Base-by-base conservation (phyloP, 1,140 invertebrate species). In the Microplitis mediator region DNA sequence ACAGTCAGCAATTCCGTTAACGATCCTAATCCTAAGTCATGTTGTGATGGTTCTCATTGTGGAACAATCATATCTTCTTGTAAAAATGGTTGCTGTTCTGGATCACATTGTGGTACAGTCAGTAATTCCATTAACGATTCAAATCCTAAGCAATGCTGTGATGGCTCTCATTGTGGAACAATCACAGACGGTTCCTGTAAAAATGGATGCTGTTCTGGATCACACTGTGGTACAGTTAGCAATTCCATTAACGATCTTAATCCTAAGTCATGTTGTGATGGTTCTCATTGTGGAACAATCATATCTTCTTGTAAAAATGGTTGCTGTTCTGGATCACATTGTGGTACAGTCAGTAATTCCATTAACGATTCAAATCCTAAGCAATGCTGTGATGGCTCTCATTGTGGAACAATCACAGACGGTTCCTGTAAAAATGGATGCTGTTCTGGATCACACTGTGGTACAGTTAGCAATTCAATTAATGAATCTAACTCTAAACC, bases 341-440 rank as follows among this genome's bases (percentile, higher is more conserved):
- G 64, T 35, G 64, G 51, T 9, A 67, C 64, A 8, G 8, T 4
- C 13, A 54, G 13, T 8, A 32, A 39, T 32, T 67, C 51, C 23
- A 31, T 11, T 11, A 16, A 34, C 32, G 51, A 67, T 54, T 4
- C 39, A 4, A 34, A 60, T 60, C 31, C 16, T 32, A 60, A 60
- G 6, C 4, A 4, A 60, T 34, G 11, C 2, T 60, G 16, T 23
- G 58, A 60, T 34, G 58, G 31, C 6, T 32, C 58, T n/a, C 6
- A 67, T 16, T 67, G 64, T 35, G 50, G 31, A 34, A 67, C 50
- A 54, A 67, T 54, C 3, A 62, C 32, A 62, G 60, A 62, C 8
- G 4, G 4, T 36, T 62, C 11, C 13, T 36, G 14, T 1, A 62
- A 62, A 62, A 35, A 36, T 3, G 35, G 8, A 13, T 62, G 31